Conservation (phyloP, 2,888 invertebrate species). For the Erebia palarica region DNA sequence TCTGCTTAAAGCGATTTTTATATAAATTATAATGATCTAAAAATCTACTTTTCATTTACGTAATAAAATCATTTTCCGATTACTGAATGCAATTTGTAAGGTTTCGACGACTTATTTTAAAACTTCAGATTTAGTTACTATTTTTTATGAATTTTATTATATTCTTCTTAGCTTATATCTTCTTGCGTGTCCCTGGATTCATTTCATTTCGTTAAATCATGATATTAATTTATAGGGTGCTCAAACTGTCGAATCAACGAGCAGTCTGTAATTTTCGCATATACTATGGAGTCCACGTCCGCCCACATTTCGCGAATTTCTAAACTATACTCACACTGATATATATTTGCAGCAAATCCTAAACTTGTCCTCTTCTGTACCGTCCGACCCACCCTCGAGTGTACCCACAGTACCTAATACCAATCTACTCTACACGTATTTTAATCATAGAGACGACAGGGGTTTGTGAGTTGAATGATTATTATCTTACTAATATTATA, state of each 20-base stretch:
- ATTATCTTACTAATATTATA: no score
- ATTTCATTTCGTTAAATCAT: no score
- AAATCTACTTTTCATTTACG: background rate
- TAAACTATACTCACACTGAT: constrained; percentile 74
- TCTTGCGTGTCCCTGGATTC: no score
- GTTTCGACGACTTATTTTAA: no score
- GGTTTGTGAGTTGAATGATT: no score
- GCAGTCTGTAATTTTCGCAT: constrained; percentile 46
- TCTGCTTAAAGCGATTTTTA: background rate
- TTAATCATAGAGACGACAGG: background rate
- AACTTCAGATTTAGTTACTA: no score
- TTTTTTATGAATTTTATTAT: no score
- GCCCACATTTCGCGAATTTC: constrained; percentile 70
- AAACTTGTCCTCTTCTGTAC: constrained; percentile 56
- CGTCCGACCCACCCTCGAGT: constrained; percentile 48
- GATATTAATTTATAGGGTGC: background rate
- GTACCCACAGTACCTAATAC: constrained; percentile 23
- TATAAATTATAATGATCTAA: no score
- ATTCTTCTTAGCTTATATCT: no score
- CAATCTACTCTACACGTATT: constrained; percentile 29
- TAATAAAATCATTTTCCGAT: no score
- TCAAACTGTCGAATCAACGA: background rate
- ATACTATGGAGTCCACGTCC: constrained; percentile 60
- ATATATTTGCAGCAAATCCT: constrained; percentile 66
- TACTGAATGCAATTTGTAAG: no score